Percentiles rank a stretch among this genome's conserved stretches.
These are phyloP conservation scores for Agelas oroides DNA, from an alignment of 37 sponge, comb jelly and placozoan genomes.

Conservation along the genomic window DNA sequence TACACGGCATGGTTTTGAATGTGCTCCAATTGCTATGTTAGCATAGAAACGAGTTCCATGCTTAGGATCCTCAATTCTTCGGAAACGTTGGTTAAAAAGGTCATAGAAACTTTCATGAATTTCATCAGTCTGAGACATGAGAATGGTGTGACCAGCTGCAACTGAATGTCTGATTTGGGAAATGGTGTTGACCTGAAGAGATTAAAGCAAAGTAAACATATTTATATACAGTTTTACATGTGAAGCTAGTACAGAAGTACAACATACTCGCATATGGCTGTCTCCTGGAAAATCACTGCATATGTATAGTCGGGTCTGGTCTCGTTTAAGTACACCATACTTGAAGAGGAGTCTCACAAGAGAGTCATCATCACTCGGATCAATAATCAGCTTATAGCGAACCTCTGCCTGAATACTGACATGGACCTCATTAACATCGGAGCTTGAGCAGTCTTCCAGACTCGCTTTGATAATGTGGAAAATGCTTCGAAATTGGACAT, in stretches of 20 bases:
- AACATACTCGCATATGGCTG: slow-evolving; percentile 1
- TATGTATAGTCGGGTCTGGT: slow-evolving; percentile 7
- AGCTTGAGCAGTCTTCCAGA: slow-evolving; percentile 21
- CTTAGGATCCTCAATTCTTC: slow-evolving; percentile 25
- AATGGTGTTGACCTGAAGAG: slow-evolving; percentile 55
- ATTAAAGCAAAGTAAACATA: not conserved
- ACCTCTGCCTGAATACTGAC: slow-evolving; percentile 1
- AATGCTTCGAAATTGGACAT: slow-evolving; percentile 21
- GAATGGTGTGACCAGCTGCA: slow-evolving; percentile 62
- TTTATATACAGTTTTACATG: not conserved
- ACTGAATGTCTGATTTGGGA: slow-evolving; percentile 72
- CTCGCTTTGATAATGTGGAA: slow-evolving; percentile 54
- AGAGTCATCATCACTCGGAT: slow-evolving; percentile 64
- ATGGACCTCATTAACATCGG: not conserved
- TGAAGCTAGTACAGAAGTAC: not conserved
- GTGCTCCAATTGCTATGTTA: slow-evolving; percentile 70
- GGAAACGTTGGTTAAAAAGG: slow-evolving; percentile 61
- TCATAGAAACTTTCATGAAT: slow-evolving; percentile 85
- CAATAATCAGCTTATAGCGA: slow-evolving; percentile 66
- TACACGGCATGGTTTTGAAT: slow-evolving; percentile 61
- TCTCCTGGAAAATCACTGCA: slow-evolving; percentile 66
- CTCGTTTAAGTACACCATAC: slow-evolving; percentile 22
- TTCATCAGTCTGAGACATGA: slow-evolving; percentile 74
- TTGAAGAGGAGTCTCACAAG: slow-evolving; percentile 54
- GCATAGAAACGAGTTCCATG: slow-evolving; percentile 41